Evolutionary conservation across 2,113 vertebrate species (phyloP), one percentile per base, ranked within the genome.

Genomic region (Mirza zaza): DNA sequence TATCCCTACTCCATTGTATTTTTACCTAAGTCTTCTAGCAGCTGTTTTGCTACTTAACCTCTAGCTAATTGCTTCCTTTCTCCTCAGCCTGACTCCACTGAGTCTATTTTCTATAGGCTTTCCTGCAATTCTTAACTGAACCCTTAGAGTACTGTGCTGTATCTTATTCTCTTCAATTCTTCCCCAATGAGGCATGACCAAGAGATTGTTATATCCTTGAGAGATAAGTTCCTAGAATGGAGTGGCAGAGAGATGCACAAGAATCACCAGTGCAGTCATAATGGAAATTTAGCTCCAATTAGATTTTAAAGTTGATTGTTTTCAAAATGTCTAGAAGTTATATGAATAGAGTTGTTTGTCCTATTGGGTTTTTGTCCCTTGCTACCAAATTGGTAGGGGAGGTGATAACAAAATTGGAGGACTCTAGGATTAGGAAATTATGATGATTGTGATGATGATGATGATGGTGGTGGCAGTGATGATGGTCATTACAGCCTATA

Each of bases 241-340:
- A 93, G 86, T 92, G 84, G 82, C 95, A 97, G 91, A 93, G 95
- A 55, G 68, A 89, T 97, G 48, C 79, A 42, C 29, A 88, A 79
- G 73, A 94, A 87, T 96, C 71, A 93, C 59, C 61, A 82, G 89
- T 82, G 82, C 68, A 55, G 42, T 84, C 68, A 87, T 96, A 94
- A 95, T 97, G 93, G 36, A 94, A 95, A 96, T 89, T 91, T 82
- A 96, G 20, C 63, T 94, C 50, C 85, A 94, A 23, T 95, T 97
- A 94, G 34, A 79, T 91, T 95, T 96, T 89, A 88, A 94, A 85
- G 45, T 96, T 86, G 48, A n/a, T 80, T 87, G 57, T 82, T 97
- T 95, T 70, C n/a, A 45, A 91, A 95, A 87, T 84, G 23, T 87
- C 77, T 95, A 87, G 23, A 90, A 95, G 52, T 82, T 48, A 94